Conservation (phyloP, 1,140 invertebrate species). For the Drosophila watanabei region DNA sequence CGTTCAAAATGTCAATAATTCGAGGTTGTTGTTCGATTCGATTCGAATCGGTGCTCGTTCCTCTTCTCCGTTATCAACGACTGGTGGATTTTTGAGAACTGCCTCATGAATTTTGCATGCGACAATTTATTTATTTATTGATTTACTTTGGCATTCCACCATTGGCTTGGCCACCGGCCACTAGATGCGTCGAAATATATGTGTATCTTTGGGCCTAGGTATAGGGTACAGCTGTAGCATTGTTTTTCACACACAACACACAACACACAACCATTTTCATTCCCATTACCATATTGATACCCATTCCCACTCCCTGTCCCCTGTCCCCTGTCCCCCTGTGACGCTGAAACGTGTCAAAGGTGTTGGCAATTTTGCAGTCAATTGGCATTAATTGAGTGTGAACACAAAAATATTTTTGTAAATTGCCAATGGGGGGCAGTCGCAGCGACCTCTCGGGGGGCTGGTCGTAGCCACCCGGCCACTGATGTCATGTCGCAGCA, state of each 20-base stretch:
- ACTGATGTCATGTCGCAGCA: not conserved
- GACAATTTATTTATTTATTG: slow-evolving; percentile 83
- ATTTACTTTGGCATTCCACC: slow-evolving; percentile 65
- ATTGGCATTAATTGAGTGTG: slow-evolving; percentile 84
- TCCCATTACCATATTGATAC: not conserved
- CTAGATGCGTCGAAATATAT: not conserved
- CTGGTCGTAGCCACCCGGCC: too few relatives aligned
- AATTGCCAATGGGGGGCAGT: slow-evolving; percentile 51
- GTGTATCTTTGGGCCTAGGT: not conserved
- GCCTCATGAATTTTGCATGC: slow-evolving; percentile 79
- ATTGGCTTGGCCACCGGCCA: slow-evolving; percentile 11
- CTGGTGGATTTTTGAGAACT: slow-evolving; percentile 42
- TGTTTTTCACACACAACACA: slow-evolving; percentile 11
- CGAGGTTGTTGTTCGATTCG: slow-evolving; percentile 45
- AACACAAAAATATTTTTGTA: slow-evolving; percentile 83
- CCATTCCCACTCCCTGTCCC: not conserved
- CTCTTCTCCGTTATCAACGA: slow-evolving; percentile 36
- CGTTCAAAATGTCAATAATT: slow-evolving; percentile 81
- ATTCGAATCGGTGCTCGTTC: not conserved
- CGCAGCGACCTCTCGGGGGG: slow-evolving; percentile 15
- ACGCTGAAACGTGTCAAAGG: slow-evolving; percentile 72
- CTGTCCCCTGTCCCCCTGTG: not conserved
- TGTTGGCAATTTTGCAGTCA: slow-evolving; percentile 84
- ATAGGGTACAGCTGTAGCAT: not conserved
- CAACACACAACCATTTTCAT: not conserved